phyloP scores from a whole-genome alignment of 2,888 invertebrate genomes.

The Plebejus anna region DNA sequence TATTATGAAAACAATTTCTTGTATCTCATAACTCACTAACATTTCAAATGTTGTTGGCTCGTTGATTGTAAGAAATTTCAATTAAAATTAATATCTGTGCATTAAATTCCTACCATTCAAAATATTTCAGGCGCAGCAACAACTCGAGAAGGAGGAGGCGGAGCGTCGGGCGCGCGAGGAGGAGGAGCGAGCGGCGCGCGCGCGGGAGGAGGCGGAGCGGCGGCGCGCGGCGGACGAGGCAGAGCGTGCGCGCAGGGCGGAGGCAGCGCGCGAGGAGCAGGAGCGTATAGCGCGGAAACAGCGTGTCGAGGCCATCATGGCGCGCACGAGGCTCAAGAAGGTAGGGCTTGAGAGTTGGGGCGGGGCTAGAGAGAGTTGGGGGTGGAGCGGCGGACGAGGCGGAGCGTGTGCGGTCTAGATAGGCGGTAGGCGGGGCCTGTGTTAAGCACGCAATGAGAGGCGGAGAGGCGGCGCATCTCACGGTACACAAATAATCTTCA shows the following conservation, averaged over 20 bases:
- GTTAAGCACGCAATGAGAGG: too few relatives aligned
- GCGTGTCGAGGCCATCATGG: conserved; percentile 95
- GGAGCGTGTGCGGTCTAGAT: too few relatives aligned
- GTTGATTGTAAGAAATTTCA: too few relatives aligned
- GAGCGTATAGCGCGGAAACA: conserved; percentile 93
- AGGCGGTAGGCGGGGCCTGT: too few relatives aligned
- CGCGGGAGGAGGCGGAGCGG: conserved; percentile 85
- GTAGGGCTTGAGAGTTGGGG: conserved; percentile 39
- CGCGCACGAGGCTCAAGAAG: conserved; percentile 85
- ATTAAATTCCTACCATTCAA: background rate
- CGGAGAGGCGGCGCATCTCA: too few relatives aligned
- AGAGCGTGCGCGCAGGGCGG: conserved; percentile 89
- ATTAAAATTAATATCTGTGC: too few relatives aligned
- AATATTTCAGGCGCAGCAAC: conserved; percentile 66
- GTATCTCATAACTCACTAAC: too few relatives aligned
- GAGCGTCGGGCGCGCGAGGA: conserved; percentile 88
- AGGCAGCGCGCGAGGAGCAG: conserved; percentile 93
- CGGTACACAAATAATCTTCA: too few relatives aligned
- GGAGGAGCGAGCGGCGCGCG: conserved; percentile 82
- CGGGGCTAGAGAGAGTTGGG: too few relatives aligned
- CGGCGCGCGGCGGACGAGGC: conserved; percentile 91
- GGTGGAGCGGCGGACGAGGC: too few relatives aligned
- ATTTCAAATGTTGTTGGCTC: too few relatives aligned
- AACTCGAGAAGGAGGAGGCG: conserved; percentile 83
- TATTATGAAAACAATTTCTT: too few relatives aligned